Evolutionary conservation across 2,888 invertebrate genomes (phyloP).

Genomic region (Drosophila austrosaltans): DNA sequence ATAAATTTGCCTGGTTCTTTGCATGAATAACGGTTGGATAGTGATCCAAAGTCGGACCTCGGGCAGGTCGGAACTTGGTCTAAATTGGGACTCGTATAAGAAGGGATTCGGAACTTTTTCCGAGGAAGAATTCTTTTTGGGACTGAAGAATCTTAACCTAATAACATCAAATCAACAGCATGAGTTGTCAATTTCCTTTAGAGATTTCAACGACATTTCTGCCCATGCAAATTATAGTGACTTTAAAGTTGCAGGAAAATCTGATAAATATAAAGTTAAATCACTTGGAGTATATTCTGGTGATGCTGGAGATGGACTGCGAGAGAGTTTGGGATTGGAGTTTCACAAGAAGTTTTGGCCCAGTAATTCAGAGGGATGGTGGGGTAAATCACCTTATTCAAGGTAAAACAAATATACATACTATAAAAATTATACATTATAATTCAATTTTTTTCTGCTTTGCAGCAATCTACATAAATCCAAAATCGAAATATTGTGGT

Average conservation of each 20-base stretch:
- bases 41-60: not conserved
- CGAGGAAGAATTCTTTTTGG: not conserved
- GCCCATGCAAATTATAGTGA: not conserved
- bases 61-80: not conserved
- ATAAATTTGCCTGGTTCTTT: not conserved
- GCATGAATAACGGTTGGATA: not conserved
- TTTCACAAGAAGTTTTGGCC: not conserved
- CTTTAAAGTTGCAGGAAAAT: not conserved
- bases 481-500: not conserved
- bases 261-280: not conserved
- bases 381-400: not conserved
- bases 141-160: not conserved
- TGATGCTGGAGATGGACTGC: slow-evolving; percentile 1
- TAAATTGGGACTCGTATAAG: not conserved
- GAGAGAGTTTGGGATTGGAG: not conserved
- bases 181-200: not conserved
- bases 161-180: not conserved
- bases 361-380: not conserved
- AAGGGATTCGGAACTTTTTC: not conserved
- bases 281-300: not conserved
- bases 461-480: not conserved
- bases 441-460: not conserved
- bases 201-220: too few species aligned
- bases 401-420: too few species aligned
- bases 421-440: too few species aligned